Percentiles rank a stretch among this genome's conserved stretches.
These are phyloP conservation scores for Melipona beecheii DNA, from an alignment of 2,888 invertebrate genomes.

Conservation along the genomic window DNA sequence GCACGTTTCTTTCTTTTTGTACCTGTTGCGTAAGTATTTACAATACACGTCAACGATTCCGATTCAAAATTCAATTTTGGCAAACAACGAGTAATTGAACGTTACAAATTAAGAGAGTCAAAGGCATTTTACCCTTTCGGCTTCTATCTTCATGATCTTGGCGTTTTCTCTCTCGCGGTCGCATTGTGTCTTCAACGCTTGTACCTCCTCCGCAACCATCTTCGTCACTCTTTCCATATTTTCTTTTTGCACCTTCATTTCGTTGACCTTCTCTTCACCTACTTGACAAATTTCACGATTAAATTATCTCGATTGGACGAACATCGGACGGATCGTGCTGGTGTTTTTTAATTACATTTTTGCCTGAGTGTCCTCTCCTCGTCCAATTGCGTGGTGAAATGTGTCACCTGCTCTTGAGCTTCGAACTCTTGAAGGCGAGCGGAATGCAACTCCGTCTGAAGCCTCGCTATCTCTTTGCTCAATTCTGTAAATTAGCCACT, in stretches of 20 bases:
- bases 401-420: conserved; percentile 86
- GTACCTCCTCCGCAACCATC: conserved; percentile 88
- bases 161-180: conserved; percentile 87
- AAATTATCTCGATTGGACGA: neutral
- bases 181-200: conserved; percentile 87
- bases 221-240: conserved; percentile 88
- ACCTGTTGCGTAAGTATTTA: conserved; percentile 81
- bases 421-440: conserved; percentile 89
- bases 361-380: conserved; percentile 84
- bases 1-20: conserved; percentile 87
- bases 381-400: conserved; percentile 84
- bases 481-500: conserved; percentile 83
- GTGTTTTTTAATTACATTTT: conserved; percentile 71
- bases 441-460: conserved; percentile 88
- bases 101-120: no score
- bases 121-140: conserved; percentile 79
- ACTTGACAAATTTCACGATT: neutral
- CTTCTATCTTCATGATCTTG: conserved; percentile 82
- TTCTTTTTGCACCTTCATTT: conserved; percentile 84
- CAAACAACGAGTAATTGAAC: no score
- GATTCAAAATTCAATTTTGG: no score
- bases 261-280: conserved; percentile 67
- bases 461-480: conserved; percentile 87
- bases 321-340: neutral
- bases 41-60: no score